Evolutionary conservation across 2,797 vertebrate genomes (phyloP), one percentile per base, ranked within the genome.

Genomic region (Semotilus atromaculatus): DNA sequence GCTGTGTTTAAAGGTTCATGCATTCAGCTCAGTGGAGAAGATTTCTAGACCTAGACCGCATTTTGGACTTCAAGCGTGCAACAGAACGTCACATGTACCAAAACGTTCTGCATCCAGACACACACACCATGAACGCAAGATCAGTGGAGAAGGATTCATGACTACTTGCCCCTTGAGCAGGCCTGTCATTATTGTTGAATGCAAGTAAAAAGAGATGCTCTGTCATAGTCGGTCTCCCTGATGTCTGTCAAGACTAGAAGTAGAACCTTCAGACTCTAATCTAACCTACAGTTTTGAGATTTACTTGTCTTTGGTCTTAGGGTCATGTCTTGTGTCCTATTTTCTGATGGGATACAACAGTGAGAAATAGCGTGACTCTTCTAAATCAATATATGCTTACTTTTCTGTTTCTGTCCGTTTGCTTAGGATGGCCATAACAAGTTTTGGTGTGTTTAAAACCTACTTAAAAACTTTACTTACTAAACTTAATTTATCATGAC

Each of bases 151-250:
- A 66, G 43, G 81, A 83, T 83, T 76, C 67, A 53, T 9, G 2
- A 55, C 26, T 13, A 43, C 36, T 74, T 5, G 40, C 70, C 81
- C 48, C 29, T 19, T 80, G 51, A 74, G 78, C 70, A 83, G 21
- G 23, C 48, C 73, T 84, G 36, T 86, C 74, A 66, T 86, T 62
- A 84, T 51, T 38, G 26, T 78, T 62, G 78, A 76, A 84, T 18
- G 60, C 51, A 71, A 74, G 55, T 58, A 36, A 43, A 66, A 43
- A 80, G 43, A 78, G 72, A 74, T 78, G 51, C 36, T 82, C 76
- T 82, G 68, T 55, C 79, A 80, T 79, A 62, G 68, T 51, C 3
- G 1, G 21, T 38, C 81, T 83, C 62, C 48, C 45, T 36, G 67
- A 79, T 21, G 62, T 71, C 75, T 85, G 81, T 80, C 53, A 70